Evolutionary conservation across 1,140 invertebrate species (phyloP).

Genomic region (Paraescarpia echinospica): DNA sequence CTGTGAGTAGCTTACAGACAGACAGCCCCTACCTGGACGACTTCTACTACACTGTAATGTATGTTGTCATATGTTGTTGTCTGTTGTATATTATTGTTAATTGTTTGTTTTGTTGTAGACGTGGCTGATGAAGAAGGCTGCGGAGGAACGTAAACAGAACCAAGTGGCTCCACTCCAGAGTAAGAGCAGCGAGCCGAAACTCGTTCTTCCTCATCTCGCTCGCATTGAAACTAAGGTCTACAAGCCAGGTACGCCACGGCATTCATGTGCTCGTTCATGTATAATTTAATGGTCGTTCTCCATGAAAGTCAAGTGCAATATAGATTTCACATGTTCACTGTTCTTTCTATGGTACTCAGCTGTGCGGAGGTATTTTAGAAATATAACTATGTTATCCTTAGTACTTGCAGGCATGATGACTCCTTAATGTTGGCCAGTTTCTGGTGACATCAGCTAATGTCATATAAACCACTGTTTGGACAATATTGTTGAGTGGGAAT

Average conservation of each 20-base stretch:
- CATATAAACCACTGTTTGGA: too few relatives aligned
- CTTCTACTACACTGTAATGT: slow-evolving; percentile 48
- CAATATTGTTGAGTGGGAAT: too few relatives aligned
- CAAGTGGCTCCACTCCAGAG: background rate
- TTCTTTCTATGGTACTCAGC: too few relatives aligned
- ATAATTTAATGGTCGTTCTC: background rate
- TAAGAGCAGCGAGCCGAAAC: slow-evolving; percentile 30
- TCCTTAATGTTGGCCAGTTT: too few relatives aligned
- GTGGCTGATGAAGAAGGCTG: slow-evolving; percentile 52
- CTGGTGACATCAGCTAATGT: too few relatives aligned
- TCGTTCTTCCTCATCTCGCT: slow-evolving; percentile 54
- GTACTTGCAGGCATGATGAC: too few relatives aligned
- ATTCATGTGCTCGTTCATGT: too few relatives aligned
- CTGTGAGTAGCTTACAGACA: slow-evolving; percentile 61
- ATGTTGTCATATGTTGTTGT: background rate
- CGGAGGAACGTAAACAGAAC: slow-evolving; percentile 32
- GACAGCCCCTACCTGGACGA: slow-evolving; percentile 62
- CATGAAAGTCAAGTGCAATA: too few relatives aligned
- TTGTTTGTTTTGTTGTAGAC: background rate
- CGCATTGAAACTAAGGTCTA: slow-evolving; percentile 52
- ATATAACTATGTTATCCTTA: too few relatives aligned
- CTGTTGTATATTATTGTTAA: too few relatives aligned
- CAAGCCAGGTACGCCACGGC: slow-evolving; percentile 45
- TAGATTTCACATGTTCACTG: too few relatives aligned
- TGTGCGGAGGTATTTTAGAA: too few relatives aligned